phyloP scores from a whole-genome alignment of 1,140 invertebrate species.

The Drepana arcuata region DNA sequence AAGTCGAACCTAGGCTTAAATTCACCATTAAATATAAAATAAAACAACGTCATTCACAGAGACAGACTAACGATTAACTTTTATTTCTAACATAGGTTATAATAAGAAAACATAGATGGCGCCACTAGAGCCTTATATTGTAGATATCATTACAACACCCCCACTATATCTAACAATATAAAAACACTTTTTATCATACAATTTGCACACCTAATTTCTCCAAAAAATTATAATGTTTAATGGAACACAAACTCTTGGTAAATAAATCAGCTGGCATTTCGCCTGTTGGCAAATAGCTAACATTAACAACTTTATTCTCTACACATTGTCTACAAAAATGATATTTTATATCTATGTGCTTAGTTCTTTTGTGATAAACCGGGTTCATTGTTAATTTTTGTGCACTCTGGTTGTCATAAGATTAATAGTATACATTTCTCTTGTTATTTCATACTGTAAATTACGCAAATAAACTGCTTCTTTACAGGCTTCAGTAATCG shows the following conservation, averaged over 20 bases:
- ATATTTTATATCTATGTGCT: too few species aligned
- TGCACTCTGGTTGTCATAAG: conserved; percentile 2
- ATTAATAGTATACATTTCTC: conserved; percentile 3
- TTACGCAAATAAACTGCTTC: conserved; percentile 7
- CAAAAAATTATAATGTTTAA: background rate
- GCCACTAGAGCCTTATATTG: too few species aligned
- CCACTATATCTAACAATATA: background rate
- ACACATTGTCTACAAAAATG: background rate
- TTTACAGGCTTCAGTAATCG: conserved; percentile 4
- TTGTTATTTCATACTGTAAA: conserved; percentile 2
- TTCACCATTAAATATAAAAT: too few species aligned
- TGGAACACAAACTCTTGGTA: background rate
- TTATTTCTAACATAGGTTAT: too few species aligned
- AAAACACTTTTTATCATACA: background rate
- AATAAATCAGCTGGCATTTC: too few species aligned
- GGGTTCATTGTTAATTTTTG: conserved; percentile 3
- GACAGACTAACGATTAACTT: too few species aligned
- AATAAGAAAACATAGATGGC: too few species aligned
- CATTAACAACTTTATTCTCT: background rate
- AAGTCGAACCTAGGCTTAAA: too few species aligned
- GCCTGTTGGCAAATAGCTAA: background rate
- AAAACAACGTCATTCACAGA: too few species aligned
- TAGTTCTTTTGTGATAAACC: conserved; percentile 4
- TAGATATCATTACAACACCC: background rate
- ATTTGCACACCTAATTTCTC: background rate